Evolutionary conservation across 2,888 invertebrate species (phyloP), one percentile per base, ranked within the genome.

Genomic region (Acronicta aceris): DNA sequence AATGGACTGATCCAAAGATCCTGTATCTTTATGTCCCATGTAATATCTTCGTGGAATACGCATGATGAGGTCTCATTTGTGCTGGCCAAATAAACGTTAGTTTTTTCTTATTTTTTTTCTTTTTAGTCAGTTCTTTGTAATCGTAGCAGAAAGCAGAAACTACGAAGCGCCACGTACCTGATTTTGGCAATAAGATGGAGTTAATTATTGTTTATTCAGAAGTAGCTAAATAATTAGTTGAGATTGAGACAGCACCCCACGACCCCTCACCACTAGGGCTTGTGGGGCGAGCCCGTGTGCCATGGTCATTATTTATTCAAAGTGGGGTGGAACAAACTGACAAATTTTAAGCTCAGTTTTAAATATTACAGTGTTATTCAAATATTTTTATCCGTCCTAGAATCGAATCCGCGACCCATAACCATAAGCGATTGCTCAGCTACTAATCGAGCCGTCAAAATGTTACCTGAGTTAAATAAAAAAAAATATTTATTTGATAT

Each of bases 271-370:
- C 6, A 42, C 3, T 16, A 12, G 47, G 30, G 16, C 12, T 33
- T 13, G 5, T 8, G 50, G 40, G 50, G 40, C n/a, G 50, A 5
- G n/a, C n/a, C 40, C n/a, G 12, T 25, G 4, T 27, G 40, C 15
- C 38, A 25, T 27, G 10, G 27, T 27, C 61, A 72, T 69, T 67
- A 69, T 67, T 72, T 72, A 69, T 69, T 69, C 73, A 72, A 38
- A 56, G 65, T 59, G 50, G 48, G 25, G 60, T 33, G 40, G 25
- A 13, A 54, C 55, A 55, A 69, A n/a, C n/a, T 60, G 42, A 41
- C n/a, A 16, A 66, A 67, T 72, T 72, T 54, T 40, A 54, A 40
- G 43, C n/a, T 36, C 25, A 36, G 25, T 38, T 53, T 38, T 15
- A 3, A 53, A 38, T 15, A 43, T 33, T 5, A 21, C 43, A 47